Conservation (phyloP, 2,113 vertebrate species). For the Colistium nudipinnis region DNA sequence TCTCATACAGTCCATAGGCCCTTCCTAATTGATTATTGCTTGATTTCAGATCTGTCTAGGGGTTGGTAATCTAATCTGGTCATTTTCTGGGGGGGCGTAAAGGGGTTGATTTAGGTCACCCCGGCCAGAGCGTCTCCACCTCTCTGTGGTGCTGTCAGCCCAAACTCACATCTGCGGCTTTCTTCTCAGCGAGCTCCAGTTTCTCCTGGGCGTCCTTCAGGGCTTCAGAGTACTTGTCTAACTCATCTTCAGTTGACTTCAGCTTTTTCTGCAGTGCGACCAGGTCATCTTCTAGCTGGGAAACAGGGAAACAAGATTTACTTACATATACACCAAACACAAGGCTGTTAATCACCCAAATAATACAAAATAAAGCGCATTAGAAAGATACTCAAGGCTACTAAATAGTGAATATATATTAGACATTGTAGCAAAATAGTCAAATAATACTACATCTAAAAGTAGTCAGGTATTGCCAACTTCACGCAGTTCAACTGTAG, state of each 20-base stretch:
- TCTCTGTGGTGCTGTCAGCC: neutral
- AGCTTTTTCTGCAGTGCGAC: constrained; percentile 97
- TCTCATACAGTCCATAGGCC: constrained; percentile 27
- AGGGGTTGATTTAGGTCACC: constrained; percentile 28
- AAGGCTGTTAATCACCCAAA: neutral
- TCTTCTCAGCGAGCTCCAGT: constrained; percentile 98
- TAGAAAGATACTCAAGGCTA: neutral
- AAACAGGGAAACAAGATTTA: constrained; percentile 69
- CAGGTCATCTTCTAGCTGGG: constrained; percentile 97
- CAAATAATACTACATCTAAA: too few species aligned
- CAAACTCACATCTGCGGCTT: constrained; percentile 95
- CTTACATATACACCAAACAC: neutral
- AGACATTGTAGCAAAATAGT: neutral
- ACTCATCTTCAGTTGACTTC: constrained; percentile 96
- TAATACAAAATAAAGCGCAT: neutral
- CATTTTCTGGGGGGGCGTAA: neutral
- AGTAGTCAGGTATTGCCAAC: neutral
- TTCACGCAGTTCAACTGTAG: neutral
- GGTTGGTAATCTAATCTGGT: neutral
- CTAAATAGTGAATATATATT: neutral
- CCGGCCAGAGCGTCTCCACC: constrained; percentile 3
- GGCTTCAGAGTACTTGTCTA: constrained; percentile 98
- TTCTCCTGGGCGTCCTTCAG: constrained; percentile 99
- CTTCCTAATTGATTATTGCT: constrained; percentile 39
- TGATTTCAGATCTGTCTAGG: constrained; percentile 11